These are phyloP conservation scores for Numida meleagris DNA, from an alignment of 2,113 vertebrate genomes.

Conservation along the genomic window DNA sequence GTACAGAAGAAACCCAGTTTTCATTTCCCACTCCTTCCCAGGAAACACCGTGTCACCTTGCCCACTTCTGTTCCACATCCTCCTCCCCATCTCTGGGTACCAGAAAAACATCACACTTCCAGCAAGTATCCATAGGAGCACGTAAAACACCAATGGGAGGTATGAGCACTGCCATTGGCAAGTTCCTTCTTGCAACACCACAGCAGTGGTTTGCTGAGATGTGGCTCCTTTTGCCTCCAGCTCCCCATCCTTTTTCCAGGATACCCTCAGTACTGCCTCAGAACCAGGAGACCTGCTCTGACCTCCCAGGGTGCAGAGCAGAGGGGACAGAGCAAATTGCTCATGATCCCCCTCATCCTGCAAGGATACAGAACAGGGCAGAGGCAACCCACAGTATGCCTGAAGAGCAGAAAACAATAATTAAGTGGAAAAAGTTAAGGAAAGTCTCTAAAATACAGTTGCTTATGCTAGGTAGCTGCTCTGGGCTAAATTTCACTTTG, in stretches of 20 bases:
- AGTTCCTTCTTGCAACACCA: background rate
- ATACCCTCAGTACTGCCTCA: background rate
- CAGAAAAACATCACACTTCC: background rate
- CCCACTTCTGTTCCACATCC: rapidly evolving
- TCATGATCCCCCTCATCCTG: background rate
- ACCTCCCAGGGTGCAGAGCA: background rate
- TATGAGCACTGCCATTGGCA: background rate
- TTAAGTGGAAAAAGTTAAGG: background rate
- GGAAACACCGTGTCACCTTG: background rate
- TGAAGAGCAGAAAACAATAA: background rate
- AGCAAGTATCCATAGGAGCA: background rate
- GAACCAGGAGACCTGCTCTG: background rate
- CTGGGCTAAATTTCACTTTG: background rate
- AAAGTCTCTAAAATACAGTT: background rate
- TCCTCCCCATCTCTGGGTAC: background rate
- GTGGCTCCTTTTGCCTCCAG: background rate
- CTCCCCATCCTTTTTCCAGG: background rate
- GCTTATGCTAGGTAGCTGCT: background rate
- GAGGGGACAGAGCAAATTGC: background rate
- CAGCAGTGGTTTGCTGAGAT: background rate
- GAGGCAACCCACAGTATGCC: background rate
- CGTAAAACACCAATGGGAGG: background rate
- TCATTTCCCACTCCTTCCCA: background rate
- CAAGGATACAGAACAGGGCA: background rate
- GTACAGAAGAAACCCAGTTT: background rate